Evolutionary conservation across 2,113 vertebrate genomes (phyloP), one percentile per base, ranked within the genome.

Genomic region (Phainopepla nitens): DNA sequence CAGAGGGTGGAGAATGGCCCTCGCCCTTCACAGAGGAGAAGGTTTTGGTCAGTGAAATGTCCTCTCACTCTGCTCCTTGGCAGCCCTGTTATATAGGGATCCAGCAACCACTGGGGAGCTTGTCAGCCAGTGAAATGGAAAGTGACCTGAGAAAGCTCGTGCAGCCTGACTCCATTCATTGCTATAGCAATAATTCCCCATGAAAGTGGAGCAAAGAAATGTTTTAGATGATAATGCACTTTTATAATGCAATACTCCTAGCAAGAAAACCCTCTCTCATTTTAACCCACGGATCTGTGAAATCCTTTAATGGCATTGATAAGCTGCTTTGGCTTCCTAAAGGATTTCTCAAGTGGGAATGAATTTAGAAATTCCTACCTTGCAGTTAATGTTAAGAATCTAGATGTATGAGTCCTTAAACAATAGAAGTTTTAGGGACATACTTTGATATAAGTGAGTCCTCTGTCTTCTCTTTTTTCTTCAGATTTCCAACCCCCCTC

Each of bases 21-120:
- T 81, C 0, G 1, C 14, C 39, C 49, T 68, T 68, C 0, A 0
- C 25, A 68, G 24, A 60, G 15, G 42, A 81, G 42, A 54, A 36
- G 0, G 1, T 33, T 61, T 70, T 68, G 15, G 28, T n/a, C 3
- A 3, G n/a, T 16, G 36, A 75, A 56, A 56, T 8, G 25, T 69
- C 56, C 51, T 73, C 28, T 77, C 33, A 24, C 18, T 33, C 51
- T 9, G 7, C 9, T 57, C 39, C 84, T 82, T 75, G 86, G 47
- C 54, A 92, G 35, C 16, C 28, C 28, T 3, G 0, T 47, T 82
- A 72, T 51, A 24, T 1, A 87, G 50, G 62, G 8, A 79, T 45
- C 5, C 54, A 64, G 54, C 18, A 45, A 89, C 87, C 53, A 51
- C 57, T 33, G 1, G 11, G 23, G 50, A 82, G 65, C 19, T 72